phyloP scores from a whole-genome alignment of 2,888 invertebrate species.

The Dryadula phaetusa region DNA sequence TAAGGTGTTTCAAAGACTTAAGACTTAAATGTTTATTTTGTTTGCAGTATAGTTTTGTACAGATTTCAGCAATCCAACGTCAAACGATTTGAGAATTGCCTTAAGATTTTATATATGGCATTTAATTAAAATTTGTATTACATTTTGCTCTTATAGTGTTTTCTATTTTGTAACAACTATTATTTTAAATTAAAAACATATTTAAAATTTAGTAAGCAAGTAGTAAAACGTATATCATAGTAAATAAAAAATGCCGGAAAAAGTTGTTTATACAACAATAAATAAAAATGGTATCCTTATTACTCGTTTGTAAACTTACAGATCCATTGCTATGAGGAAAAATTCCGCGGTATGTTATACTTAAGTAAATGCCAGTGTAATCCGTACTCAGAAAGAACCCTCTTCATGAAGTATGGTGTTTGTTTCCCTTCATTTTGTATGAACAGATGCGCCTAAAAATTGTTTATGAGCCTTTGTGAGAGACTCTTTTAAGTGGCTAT shows the following conservation, averaged over 20 bases:
- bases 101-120: neutral
- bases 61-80: conserved; percentile 39
- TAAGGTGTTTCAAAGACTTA: conserved; percentile 20
- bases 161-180: too few species aligned
- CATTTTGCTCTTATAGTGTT: neutral
- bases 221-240: neutral
- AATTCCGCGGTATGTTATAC: conserved; percentile 56
- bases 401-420: conserved; percentile 52
- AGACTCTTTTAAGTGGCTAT: conserved; percentile 28
- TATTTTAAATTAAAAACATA: neutral
- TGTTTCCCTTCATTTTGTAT: conserved; percentile 61
- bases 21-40: conserved; percentile 21
- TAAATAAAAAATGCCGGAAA: conserved; percentile 17
- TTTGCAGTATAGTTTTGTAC: conserved; percentile 36
- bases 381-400: conserved; percentile 55
- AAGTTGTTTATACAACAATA: conserved; percentile 8
- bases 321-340: conserved; percentile 52
- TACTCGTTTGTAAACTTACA: conserved; percentile 46
- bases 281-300: conserved; percentile 39
- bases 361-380: conserved; percentile 59
- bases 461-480: conserved; percentile 36
- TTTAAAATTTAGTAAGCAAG: neutral
- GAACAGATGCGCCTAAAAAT: conserved; percentile 60
- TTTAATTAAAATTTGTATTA: conserved; percentile 21
- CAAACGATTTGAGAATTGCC: conserved; percentile 28